phyloP scores from a whole-genome alignment of 2,888 invertebrate species.

The Malthinus seriepunctatus region DNA sequence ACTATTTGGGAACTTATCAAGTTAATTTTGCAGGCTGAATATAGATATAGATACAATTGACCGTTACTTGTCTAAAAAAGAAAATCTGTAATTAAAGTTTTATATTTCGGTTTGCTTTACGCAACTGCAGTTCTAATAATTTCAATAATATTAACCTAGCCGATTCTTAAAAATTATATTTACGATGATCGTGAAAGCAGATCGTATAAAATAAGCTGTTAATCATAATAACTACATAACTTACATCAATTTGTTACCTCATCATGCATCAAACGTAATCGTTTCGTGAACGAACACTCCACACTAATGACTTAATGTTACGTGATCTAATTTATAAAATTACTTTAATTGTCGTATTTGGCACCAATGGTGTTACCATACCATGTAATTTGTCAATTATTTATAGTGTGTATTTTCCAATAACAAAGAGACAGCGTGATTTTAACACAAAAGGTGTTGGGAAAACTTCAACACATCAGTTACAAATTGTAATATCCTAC shows the following conservation, averaged over 20 bases:
- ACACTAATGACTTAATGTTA: slow-evolving; percentile 35
- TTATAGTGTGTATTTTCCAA: background rate
- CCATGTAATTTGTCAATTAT: slow-evolving; percentile 25
- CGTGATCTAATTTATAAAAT: slow-evolving; percentile 38
- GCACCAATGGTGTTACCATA: slow-evolving; percentile 24
- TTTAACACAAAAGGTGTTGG: slow-evolving; percentile 3
- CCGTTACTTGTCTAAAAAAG: no score
- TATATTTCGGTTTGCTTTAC: background rate
- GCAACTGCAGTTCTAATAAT: background rate
- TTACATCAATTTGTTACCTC: slow-evolving; percentile 30
- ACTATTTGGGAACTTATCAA: background rate
- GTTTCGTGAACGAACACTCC: slow-evolving; percentile 26
- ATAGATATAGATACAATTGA: no score
- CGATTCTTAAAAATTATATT: slow-evolving; percentile 18
- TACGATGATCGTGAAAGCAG: slow-evolving; percentile 13
- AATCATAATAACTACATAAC: slow-evolving; percentile 28
- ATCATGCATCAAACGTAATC: slow-evolving; percentile 27
- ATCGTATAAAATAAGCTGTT: slow-evolving; percentile 28
- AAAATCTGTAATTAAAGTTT: slow-evolving; percentile 1
- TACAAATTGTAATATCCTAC: background rate
- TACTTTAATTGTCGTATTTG: slow-evolving; percentile 29
- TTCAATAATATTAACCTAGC: slow-evolving; percentile 9
- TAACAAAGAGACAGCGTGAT: background rate
- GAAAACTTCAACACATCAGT: background rate
- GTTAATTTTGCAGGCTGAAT: no score